These are phyloP conservation scores for Spea multiplicata DNA, from an alignment of 2,113 vertebrate species.

Conservation along the genomic window DNA sequence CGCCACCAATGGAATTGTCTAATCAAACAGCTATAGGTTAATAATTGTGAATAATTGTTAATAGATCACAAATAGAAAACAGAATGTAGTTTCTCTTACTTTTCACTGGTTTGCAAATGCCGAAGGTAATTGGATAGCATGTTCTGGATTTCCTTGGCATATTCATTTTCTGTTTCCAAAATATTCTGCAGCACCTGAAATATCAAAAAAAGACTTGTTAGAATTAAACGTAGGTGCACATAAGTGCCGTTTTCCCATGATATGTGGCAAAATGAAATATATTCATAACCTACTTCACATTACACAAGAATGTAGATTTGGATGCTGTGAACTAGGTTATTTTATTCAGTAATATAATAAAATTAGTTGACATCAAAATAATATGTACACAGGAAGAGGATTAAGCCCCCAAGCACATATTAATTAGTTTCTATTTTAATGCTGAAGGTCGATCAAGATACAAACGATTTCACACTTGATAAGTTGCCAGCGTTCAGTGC, in stretches of 20 bases:
- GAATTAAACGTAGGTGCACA: no score
- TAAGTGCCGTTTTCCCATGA: no score
- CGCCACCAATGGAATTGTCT: neutral
- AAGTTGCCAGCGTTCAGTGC: neutral
- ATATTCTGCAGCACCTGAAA: constrained; percentile 97
- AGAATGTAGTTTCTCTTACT: constrained; percentile 67
- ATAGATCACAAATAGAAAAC: no score
- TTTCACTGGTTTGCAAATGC: constrained; percentile 87
- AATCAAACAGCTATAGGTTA: neutral
- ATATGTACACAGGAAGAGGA: neutral
- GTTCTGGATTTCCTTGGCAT: constrained; percentile 92
- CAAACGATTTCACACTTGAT: neutral
- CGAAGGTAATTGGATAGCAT: constrained; percentile 89
- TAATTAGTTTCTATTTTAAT: neutral
- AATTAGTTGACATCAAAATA: neutral
- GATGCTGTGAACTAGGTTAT: neutral
- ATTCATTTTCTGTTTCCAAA: constrained; percentile 96
- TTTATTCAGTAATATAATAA: neutral
- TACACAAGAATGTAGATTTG: neutral
- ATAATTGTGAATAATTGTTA: no score
- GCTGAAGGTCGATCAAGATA: neutral
- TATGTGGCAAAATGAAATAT: no score
- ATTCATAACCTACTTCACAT: no score
- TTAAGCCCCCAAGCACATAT: neutral
- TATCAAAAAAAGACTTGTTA: no score